Evolutionary conservation across 2,888 invertebrate genomes (phyloP), one percentile per base, ranked within the genome.

Genomic region (Heliconius sara): DNA sequence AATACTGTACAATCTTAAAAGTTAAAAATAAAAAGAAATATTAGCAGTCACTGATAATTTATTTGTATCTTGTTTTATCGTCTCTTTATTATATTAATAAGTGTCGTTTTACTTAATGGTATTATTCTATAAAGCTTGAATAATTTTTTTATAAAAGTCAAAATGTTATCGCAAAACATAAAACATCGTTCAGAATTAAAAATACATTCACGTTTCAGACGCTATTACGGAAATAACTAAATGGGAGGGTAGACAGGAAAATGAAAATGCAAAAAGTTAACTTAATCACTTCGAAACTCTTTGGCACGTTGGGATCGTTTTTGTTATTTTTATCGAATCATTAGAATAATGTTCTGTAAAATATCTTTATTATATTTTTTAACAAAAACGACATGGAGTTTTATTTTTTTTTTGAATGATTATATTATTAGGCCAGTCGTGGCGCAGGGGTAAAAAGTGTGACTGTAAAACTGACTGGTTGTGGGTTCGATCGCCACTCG

Each of bases 221-320:
- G 78, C 76, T 80, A 68, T 78, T 75, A 76, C 67, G 75, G 43
- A 70, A 80, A 80, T 71, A 65, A 70, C 66, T 71, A 76, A 76
- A 72, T 72, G 78, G 52, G 72, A 57, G 19, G 27, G 63, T 65
- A 76, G 76, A 60, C 52, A 67, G 79, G 79, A 76, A 81, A 81
- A 73, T 73, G 80, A 76, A 78, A 80, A 81, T 81, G 76, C 78
- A 77, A 81, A 78, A 81, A 77, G 39, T 68, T 73, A 79, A 76
- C 73, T 67, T 39, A 76, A 81, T 79, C 73, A 79, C 76, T 68
- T 79, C 47, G 68, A 67, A 63, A 39, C 68, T 78, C 76, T 80
- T 78, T 78, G 76, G 78, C 76, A 76, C 76, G 67, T 68, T 68
- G 63, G 72, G 27, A 66, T 60, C 22, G 34, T 75, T 74, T 52